Conservation (phyloP, 1,140 invertebrate genomes). For the Caenorhabditis briggsae region DNA sequence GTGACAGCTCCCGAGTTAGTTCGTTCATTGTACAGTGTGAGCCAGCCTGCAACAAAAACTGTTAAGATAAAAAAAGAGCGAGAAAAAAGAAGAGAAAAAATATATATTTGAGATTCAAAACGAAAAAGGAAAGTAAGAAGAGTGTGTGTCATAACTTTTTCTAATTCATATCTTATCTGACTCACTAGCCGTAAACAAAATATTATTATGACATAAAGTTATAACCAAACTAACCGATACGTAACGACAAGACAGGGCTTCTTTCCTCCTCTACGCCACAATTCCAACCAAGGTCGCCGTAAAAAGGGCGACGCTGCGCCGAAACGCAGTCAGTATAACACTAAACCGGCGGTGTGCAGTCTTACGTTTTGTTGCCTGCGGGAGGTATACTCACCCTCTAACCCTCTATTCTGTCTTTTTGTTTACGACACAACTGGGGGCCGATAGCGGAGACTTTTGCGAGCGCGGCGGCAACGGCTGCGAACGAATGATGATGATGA, state of each 20-base stretch:
- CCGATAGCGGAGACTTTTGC: too few relatives aligned
- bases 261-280: not conserved
- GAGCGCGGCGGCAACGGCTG: not conserved
- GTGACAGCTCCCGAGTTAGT: not conserved
- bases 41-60: not conserved
- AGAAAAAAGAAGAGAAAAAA: too few relatives aligned
- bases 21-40: not conserved
- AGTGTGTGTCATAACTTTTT: too few relatives aligned
- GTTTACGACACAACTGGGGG: too few relatives aligned
- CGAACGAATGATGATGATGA: conserved; percentile 36
- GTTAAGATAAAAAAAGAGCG: not conserved
- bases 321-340: not conserved
- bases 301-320: too few relatives aligned
- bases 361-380: conserved; percentile 26
- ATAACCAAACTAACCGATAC: not conserved
- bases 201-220: too few relatives aligned
- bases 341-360: conserved; percentile 14
- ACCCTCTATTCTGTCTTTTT: not conserved
- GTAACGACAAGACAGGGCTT: not conserved
- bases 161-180: too few relatives aligned
- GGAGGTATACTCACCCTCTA: conserved; percentile 25
- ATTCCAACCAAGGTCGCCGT: conserved; percentile 33
- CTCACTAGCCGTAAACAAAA: too few relatives aligned
- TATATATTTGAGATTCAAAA: too few relatives aligned
- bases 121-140: too few relatives aligned